A percentile compares a stretch with the other conserved stretches of the same genome.
These are phyloP conservation scores for Rhyacophila evoluta DNA, from an alignment of 2,888 invertebrate genomes.

Conservation along the genomic window DNA sequence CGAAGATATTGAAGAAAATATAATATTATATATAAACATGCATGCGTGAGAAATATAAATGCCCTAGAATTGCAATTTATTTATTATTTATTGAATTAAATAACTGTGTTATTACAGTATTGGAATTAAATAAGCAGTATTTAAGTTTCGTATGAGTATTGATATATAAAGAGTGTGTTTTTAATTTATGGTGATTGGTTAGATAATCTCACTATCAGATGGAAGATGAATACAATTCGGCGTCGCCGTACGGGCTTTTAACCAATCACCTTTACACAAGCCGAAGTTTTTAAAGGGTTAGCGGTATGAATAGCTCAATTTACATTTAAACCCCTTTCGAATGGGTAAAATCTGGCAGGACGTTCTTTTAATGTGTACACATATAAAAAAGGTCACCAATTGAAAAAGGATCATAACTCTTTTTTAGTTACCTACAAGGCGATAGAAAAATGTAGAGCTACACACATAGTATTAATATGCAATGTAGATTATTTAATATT, in stretches of 20 bases:
- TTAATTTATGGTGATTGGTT: background rate
- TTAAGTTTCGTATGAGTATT: background rate
- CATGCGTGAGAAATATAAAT: too few relatives aligned
- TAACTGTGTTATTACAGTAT: too few relatives aligned
- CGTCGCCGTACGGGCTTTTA: background rate
- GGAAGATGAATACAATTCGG: background rate
- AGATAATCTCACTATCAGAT: background rate
- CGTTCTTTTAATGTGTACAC: background rate
- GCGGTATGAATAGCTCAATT: conserved; percentile 25
- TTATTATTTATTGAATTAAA: too few relatives aligned
- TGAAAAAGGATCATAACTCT: background rate
- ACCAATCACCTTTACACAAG: conserved; percentile 45
- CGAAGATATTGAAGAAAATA: too few relatives aligned
- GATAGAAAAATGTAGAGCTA: too few relatives aligned
- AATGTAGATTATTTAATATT: too few relatives aligned
- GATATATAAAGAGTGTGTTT: too few relatives aligned
- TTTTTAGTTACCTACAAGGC: background rate
- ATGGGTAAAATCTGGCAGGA: background rate
- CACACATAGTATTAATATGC: too few relatives aligned
- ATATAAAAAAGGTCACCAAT: conserved; percentile 18
- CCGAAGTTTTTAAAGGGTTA: conserved; percentile 39
- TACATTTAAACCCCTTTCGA: conserved; percentile 39
- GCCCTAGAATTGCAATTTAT: too few relatives aligned
- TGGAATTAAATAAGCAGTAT: too few relatives aligned
- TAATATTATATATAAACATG: too few relatives aligned